phyloP scores from a whole-genome alignment of 2,888 invertebrate species.

The Ichneumoninae sp. region DNA sequence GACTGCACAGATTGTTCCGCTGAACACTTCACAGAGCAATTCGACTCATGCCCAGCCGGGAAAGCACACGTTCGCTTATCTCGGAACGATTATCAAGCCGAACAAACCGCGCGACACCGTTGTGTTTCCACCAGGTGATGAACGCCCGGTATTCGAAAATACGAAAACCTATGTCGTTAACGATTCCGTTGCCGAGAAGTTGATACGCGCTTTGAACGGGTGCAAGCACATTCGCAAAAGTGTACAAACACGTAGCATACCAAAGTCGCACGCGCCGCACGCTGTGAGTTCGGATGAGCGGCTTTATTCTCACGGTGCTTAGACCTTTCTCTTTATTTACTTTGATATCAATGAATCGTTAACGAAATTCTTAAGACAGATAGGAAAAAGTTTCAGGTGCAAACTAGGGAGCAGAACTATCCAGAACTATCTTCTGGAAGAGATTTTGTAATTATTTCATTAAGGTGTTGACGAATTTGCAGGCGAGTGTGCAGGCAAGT shows the following conservation, averaged over 20 bases:
- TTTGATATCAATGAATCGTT: constrained; percentile 21
- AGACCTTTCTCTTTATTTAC: constrained; percentile 20
- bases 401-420: not conserved
- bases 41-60: constrained; percentile 76
- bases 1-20: constrained; percentile 81
- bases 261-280: not conserved
- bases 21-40: constrained; percentile 77
- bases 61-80: constrained; percentile 82
- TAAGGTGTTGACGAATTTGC: not conserved
- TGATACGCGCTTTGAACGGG: not conserved
- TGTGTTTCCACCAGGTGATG: constrained; percentile 80
- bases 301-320: constrained; percentile 41
- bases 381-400: not conserved
- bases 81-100: constrained; percentile 82
- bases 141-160: constrained; percentile 24
- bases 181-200: constrained; percentile 32
- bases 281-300: constrained; percentile 15
- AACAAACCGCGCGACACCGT: constrained; percentile 80
- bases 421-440: too few species aligned
- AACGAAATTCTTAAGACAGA: constrained; percentile 6
- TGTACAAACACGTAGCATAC: not conserved
- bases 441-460: not conserved
- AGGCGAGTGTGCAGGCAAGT: too few species aligned
- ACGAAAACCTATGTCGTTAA: constrained; percentile 22
- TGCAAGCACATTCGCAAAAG: not conserved